Evolutionary conservation across 2,113 vertebrate species (phyloP), one percentile per base, ranked within the genome.

Genomic region (Microcebus ravelobensis): DNA sequence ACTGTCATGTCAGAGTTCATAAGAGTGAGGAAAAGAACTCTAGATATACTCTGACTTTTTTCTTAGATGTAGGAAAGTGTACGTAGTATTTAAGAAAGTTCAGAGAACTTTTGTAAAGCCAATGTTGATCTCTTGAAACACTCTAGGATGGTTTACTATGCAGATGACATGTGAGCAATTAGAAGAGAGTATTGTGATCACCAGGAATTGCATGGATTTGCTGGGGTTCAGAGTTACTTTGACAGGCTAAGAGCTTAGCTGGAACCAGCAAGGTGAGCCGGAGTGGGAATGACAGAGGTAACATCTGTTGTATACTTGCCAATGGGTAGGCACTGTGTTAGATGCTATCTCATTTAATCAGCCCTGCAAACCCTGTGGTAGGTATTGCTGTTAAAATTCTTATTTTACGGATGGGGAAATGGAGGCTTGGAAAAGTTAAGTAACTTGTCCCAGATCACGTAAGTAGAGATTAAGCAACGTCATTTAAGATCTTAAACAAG

Each of bases 361-460:
- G 20, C 29, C 25, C n/a, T 25, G n/a, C 74, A 85, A 79, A n/a
- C 39, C 50, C 55, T 55, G 79, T 76, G 29, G 29, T 67, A 74
- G 57, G 25, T 68, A 61, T 52, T 81, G 25, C 14, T 91, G 57
- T 73, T 88, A 89, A 48, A 48, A 36, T 36, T 92, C 9, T 70
- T 45, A 79, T 77, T 94, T 65, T 71, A 48, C 18, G 63, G 48
- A 5, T 59, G 29, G 80, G 55, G 45, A 88, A 92, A 65, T 36
- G 36, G 70, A 88, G 39, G 34, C 79, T 84, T 87, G 18, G 68
- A 86, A 67, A 95, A 65, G n/a, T 85, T 90, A 81, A 73, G 39
- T 83, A 39, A 88, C 29, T 83, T 80, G 57, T 79, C 61, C 14
- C 21, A 67, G 55, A 77, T 91, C 52, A 45, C 17, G 31, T 55